A percentile compares a stretch with the other conserved stretches of the same genome.
Conservation (phyloP, 2,888 invertebrate species). For the Drosophila eohydei region DNA sequence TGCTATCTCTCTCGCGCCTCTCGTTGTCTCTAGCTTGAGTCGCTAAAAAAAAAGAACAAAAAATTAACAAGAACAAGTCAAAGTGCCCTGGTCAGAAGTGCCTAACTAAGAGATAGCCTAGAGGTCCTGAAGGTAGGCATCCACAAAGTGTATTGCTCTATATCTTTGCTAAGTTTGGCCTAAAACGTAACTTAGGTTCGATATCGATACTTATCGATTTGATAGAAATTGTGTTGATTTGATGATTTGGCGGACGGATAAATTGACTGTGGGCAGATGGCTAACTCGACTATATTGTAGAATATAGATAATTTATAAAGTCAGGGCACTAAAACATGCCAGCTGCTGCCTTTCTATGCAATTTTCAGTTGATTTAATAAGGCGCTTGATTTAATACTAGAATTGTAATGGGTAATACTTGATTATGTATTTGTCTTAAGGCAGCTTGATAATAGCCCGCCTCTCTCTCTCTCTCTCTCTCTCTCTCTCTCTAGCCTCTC, state of each 20-base stretch:
- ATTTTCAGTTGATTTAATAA: conserved; percentile 14
- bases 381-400: background rate
- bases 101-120: background rate
- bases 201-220: background rate
- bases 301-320: background rate
- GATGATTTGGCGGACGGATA: background rate
- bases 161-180: background rate
- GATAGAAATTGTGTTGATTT: background rate
- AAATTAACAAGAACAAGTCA: background rate
- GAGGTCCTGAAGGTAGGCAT: background rate
- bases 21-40: conserved; percentile 1
- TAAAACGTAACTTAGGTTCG: background rate
- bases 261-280: background rate
- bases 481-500: background rate
- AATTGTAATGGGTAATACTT: too few species aligned
- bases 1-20: conserved; percentile 5
- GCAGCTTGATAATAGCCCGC: too few species aligned
- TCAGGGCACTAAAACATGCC: background rate
- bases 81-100: too few species aligned
- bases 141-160: background rate
- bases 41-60: conserved; percentile 1
- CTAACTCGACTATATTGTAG: background rate
- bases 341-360: conserved; percentile 16
- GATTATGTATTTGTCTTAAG: too few species aligned
- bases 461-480: background rate